Conservation (phyloP, 2,113 vertebrate genomes). For the Falcunculus frontatus region DNA sequence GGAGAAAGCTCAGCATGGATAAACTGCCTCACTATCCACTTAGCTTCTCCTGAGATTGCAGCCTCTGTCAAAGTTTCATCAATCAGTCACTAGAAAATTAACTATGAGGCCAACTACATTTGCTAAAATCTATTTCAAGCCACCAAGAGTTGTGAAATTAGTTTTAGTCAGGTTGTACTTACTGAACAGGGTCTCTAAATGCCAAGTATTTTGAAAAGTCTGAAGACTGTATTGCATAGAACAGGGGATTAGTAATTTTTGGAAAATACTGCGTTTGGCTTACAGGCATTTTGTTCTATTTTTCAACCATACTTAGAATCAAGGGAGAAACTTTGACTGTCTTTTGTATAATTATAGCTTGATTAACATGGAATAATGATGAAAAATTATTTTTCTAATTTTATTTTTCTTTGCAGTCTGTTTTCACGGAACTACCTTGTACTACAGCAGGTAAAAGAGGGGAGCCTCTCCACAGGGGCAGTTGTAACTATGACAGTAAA, state of each 20-base stretch:
- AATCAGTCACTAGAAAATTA: background rate
- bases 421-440: background rate
- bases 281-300: background rate
- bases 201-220: background rate
- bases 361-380: background rate
- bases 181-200: background rate
- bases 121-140: background rate
- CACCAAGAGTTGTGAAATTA: background rate
- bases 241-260: background rate
- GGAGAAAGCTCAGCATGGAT: background rate
- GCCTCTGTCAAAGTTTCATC: background rate
- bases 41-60: background rate
- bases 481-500: background rate
- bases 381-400: background rate
- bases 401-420: background rate
- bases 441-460: background rate
- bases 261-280: background rate
- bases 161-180: too few relatives aligned
- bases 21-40: background rate
- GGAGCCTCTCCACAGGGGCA: background rate
- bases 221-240: background rate
- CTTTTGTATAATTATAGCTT: background rate
- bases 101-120: background rate
- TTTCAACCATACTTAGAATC: background rate
- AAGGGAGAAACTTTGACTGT: background rate